These are phyloP conservation scores for Mimumesa dahlbomi DNA, from an alignment of 2,888 invertebrate genomes.

Conservation along the genomic window DNA sequence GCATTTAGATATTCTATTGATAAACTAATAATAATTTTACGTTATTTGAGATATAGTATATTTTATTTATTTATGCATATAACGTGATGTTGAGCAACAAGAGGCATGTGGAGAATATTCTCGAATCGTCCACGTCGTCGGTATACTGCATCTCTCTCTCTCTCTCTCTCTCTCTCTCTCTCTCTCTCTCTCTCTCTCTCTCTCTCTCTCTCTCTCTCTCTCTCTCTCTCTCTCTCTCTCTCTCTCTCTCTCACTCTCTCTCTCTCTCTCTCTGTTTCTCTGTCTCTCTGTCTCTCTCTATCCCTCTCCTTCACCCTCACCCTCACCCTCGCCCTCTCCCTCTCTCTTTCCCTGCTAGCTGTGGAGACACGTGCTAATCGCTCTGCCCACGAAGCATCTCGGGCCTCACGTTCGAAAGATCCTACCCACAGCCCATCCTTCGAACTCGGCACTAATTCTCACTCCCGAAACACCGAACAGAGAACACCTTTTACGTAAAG, in stretches of 20 bases:
- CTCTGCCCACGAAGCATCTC: conserved; percentile 23
- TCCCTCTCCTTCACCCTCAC: conserved; percentile 8
- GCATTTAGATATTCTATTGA: background rate
- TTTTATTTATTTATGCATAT: conserved; percentile 28
- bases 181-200: background rate
- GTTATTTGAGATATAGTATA: conserved; percentile 10
- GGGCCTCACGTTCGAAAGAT: conserved; percentile 2
- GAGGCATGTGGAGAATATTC: conserved; percentile 38
- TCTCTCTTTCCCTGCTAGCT: conserved; percentile 10
- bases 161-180: conserved; percentile 12
- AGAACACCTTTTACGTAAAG: conserved; percentile 12
- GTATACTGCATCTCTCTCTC: conserved; percentile 5
- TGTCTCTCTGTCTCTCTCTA: conserved; percentile 1
- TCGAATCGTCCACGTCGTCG: conserved; percentile 35
- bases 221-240: conserved; percentile 7
- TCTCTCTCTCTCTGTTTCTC: background rate
- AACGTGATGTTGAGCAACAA: conserved; percentile 19
- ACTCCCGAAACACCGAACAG: conserved; percentile 53
- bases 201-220: conserved; percentile 2
- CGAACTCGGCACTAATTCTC: conserved; percentile 60
- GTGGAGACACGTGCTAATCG: conserved; percentile 46
- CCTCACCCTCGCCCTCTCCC: background rate
- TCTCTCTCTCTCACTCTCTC: conserved; percentile 7
- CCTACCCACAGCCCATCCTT: conserved; percentile 28
- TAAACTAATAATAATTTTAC: conserved; percentile 22